These are phyloP conservation scores for Pristionchus pacificus DNA, from an alignment of 1,140 invertebrate species.

Conservation along the genomic window DNA sequence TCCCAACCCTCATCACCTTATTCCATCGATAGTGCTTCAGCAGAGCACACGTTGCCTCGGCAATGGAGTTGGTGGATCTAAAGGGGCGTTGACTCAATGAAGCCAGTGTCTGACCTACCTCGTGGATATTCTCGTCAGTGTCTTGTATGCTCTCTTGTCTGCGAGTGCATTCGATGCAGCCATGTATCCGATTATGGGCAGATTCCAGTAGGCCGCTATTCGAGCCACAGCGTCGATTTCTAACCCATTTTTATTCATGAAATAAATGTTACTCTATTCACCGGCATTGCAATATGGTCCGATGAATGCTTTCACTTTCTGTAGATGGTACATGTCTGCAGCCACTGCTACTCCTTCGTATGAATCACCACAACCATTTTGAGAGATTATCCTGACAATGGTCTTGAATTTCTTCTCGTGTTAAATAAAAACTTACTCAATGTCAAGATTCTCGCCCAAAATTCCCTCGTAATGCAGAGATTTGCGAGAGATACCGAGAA, in stretches of 20 bases:
- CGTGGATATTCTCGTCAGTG: constrained; percentile 45
- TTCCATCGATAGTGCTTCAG: constrained; percentile 43
- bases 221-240: constrained; percentile 50
- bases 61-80: constrained; percentile 46
- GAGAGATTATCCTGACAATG: too few species aligned
- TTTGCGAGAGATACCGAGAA: constrained; percentile 49
- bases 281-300: constrained; percentile 42
- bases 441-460: constrained; percentile 49
- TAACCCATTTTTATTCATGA: too few species aligned
- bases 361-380: too few species aligned
- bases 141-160: too few species aligned
- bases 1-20: constrained; percentile 47
- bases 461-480: constrained; percentile 51
- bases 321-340: too few species aligned
- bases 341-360: too few species aligned
- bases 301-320: constrained; percentile 43
- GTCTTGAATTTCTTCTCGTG: neutral
- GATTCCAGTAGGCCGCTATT: constrained; percentile 49
- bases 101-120: constrained; percentile 44
- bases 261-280: too few species aligned
- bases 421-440: constrained; percentile 43
- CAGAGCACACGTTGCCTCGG: too few species aligned
- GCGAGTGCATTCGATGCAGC: constrained; percentile 41
- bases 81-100: constrained; percentile 16
- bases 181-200: constrained; percentile 52